Evolutionary conservation across 2,797 vertebrate species (phyloP).

Genomic region (Lepilemur ruficaudatus): DNA sequence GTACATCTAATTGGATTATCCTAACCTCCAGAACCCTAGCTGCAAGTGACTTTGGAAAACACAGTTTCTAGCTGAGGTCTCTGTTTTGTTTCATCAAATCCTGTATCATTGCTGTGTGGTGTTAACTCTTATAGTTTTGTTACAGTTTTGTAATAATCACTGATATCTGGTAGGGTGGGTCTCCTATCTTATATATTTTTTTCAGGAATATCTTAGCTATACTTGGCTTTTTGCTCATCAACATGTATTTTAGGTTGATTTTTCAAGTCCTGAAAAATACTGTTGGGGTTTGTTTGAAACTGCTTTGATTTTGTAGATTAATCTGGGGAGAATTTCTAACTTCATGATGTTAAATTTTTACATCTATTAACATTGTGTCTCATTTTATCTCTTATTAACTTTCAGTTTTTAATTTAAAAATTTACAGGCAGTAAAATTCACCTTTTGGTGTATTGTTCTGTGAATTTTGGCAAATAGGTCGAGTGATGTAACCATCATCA

Average conservation of each 20-base stretch:
- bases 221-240: neutral
- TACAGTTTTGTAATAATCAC: neutral
- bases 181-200: neutral
- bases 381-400: neutral
- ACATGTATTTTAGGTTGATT: neutral
- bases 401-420: neutral
- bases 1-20: neutral
- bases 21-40: neutral
- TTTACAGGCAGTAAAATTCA: neutral
- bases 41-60: neutral
- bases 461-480: neutral
- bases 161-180: neutral
- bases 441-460: neutral
- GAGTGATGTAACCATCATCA: neutral
- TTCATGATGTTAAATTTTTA: neutral
- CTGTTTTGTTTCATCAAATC: neutral
- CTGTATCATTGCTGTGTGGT: neutral
- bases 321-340: neutral
- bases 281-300: slow-evolving; percentile 6
- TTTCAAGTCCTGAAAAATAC: neutral
- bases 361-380: neutral
- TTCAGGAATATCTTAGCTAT: neutral
- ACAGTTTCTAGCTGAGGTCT: neutral
- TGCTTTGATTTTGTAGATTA: slow-evolving; percentile 6
- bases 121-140: neutral